Evolutionary conservation across 2,797 vertebrate genomes (phyloP), one percentile per base, ranked within the genome.

Genomic region (Muscicapa striata): DNA sequence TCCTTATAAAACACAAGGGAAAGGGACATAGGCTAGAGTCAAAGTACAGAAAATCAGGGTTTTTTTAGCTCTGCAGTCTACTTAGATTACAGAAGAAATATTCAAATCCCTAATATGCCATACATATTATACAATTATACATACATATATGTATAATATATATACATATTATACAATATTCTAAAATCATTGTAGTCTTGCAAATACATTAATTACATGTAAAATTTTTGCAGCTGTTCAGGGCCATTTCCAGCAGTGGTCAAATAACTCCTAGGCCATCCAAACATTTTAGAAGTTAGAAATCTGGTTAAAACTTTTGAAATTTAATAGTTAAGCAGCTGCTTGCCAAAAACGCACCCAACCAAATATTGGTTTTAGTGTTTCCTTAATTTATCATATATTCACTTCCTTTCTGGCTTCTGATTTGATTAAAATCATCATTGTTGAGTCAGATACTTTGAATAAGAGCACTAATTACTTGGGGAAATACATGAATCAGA

Each of bases 111-210:
- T 29, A 38, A 29, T 43, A 45, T 7, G 36, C 12, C 45, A 20
- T 14, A 43, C 1, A 6, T 3, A 1, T 13, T 14, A 61, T 14
- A n/a, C n/a, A n/a, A n/a, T n/a, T n/a, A n/a, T n/a, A n/a, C n/a
- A n/a, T n/a, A n/a, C n/a, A n/a, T n/a, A n/a, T n/a, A n/a, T n/a
- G n/a, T n/a, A n/a, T n/a, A n/a, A n/a, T n/a, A n/a, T n/a, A n/a
- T n/a, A n/a, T n/a, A n/a, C n/a, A n/a, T n/a, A n/a, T n/a, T n/a
- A n/a, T n/a, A n/a, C n/a, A n/a, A n/a, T n/a, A n/a, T n/a, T n/a
- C n/a, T n/a, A 8, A 87, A 91, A 67, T 49, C 1, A 46, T 27
- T 82, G 72, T 6, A 32, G 46, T 9, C 77, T 69, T 34, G 18
- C 11, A 91, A 78, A 54, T 23, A 13, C 49, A 34, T 86, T 46